Evolutionary conservation across 1,140 invertebrate genomes (phyloP).

Genomic region (Agrypnia vestita): DNA sequence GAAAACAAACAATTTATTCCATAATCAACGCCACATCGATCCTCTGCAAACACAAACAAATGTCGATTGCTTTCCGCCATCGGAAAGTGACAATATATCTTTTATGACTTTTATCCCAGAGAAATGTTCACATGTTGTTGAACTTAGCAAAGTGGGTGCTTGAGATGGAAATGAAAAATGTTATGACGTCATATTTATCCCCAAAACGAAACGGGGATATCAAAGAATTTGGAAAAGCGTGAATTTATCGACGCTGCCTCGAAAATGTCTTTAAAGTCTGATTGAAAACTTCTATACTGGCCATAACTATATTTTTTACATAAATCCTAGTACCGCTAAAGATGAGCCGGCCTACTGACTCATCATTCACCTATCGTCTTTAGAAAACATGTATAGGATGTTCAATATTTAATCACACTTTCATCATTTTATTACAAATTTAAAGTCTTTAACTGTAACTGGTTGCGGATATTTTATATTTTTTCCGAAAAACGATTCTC

Average conservation of each 20-base stretch:
- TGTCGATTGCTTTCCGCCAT: not conserved
- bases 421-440: not conserved
- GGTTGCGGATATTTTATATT: no score
- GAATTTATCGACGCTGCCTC: slow-evolving; percentile 55
- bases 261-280: slow-evolving; percentile 58
- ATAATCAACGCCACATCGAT: not conserved
- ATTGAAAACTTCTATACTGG: slow-evolving; percentile 60
- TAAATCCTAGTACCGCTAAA: slow-evolving; percentile 55
- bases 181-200: slow-evolving; percentile 33
- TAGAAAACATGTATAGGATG: not conserved
- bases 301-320: slow-evolving; percentile 59
- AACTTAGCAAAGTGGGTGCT: slow-evolving; percentile 24
- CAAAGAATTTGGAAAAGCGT: slow-evolving; percentile 20
- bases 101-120: slow-evolving; percentile 18
- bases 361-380: not conserved
- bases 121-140: slow-evolving; percentile 35
- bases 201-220: slow-evolving; percentile 13
- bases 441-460: no score
- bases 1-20: slow-evolving; percentile 10
- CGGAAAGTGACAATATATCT: slow-evolving; percentile 18
- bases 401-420: not conserved
- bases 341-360: slow-evolving; percentile 3
- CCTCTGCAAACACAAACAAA: slow-evolving; percentile 30
- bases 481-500: no score
- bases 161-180: slow-evolving; percentile 15